Conservation (phyloP, 2,888 invertebrate genomes). For the Doris montereyensis region DNA sequence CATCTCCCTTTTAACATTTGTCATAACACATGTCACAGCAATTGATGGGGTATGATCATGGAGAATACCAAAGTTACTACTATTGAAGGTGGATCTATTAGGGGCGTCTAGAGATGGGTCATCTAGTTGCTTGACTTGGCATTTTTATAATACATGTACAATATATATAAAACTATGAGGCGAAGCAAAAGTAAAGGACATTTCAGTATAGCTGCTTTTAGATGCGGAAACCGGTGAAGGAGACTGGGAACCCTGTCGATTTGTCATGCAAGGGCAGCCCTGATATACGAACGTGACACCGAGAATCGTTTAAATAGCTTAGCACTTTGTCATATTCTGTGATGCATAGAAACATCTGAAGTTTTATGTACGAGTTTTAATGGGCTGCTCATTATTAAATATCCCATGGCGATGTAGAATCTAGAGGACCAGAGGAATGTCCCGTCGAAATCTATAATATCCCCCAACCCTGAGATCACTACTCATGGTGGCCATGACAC, state of each 20-base stretch:
- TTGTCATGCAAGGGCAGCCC: conserved; percentile 31
- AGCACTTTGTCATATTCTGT: too few relatives aligned
- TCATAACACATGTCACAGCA: conserved; percentile 95
- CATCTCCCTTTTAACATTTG: conserved; percentile 90
- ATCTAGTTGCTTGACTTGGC: conserved; percentile 91
- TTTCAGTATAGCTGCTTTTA: conserved; percentile 61
- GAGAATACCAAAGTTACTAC: conserved; percentile 95
- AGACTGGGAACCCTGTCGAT: conserved; percentile 47
- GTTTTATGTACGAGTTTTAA: too few relatives aligned
- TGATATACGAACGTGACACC: conserved; percentile 34
- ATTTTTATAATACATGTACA: conserved; percentile 88
- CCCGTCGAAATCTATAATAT: too few relatives aligned
- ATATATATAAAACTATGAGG: conserved; percentile 60
- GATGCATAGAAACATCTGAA: too few relatives aligned
- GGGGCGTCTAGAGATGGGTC: conserved; percentile 98
- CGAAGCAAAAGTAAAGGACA: conserved; percentile 70
- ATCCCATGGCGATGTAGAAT: too few relatives aligned
- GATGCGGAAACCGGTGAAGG: conserved; percentile 47
- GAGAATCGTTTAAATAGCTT: too few relatives aligned
- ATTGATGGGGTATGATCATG: conserved; percentile 96
- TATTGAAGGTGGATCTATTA: too few relatives aligned
- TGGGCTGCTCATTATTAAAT: too few relatives aligned
- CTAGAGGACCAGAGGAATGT: too few relatives aligned
- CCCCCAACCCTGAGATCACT: too few relatives aligned
- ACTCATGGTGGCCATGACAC: too few relatives aligned